phyloP scores from a whole-genome alignment of 2,113 vertebrate genomes.

The Agelaius phoeniceus region DNA sequence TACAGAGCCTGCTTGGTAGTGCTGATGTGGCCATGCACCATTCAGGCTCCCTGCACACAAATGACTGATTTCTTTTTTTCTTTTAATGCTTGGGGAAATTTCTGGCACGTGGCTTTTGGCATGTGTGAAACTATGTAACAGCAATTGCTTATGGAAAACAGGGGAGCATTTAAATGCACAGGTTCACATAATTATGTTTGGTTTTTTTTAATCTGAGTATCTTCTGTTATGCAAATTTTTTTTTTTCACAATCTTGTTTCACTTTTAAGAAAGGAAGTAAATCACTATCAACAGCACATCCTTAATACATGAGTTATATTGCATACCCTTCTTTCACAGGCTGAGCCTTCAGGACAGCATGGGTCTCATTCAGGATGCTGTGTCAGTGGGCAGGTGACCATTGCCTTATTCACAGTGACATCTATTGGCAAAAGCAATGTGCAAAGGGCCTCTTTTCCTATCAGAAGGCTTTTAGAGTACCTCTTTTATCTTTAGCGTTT shows the following conservation, averaged over 20 bases:
- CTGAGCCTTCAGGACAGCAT: rapidly evolving
- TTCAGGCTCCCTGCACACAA: background rate
- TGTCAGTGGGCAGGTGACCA: background rate
- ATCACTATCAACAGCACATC: background rate
- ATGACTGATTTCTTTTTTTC: background rate
- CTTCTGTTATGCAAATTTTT: background rate
- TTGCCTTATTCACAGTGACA: constrained; percentile 33
- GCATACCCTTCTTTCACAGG: background rate
- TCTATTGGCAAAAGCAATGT: background rate
- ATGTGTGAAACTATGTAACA: background rate
- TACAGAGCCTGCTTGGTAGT: background rate
- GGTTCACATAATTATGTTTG: background rate
- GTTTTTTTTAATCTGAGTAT: background rate
- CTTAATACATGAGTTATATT: rapidly evolving
- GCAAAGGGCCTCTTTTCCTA: background rate
- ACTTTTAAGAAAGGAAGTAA: background rate
- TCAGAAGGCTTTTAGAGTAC: background rate
- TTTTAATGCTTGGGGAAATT: background rate
- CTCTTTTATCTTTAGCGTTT: background rate
- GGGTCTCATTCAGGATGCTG: rapidly evolving
- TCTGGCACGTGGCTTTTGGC: background rate
- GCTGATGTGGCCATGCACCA: rapidly evolving
- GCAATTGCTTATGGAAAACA: background rate
- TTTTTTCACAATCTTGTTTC: background rate
- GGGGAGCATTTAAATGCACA: background rate